Evolutionary conservation across 2,888 invertebrate species (phyloP), one percentile per base, ranked within the genome.

Genomic region (Phytoseiulus persimilis): DNA sequence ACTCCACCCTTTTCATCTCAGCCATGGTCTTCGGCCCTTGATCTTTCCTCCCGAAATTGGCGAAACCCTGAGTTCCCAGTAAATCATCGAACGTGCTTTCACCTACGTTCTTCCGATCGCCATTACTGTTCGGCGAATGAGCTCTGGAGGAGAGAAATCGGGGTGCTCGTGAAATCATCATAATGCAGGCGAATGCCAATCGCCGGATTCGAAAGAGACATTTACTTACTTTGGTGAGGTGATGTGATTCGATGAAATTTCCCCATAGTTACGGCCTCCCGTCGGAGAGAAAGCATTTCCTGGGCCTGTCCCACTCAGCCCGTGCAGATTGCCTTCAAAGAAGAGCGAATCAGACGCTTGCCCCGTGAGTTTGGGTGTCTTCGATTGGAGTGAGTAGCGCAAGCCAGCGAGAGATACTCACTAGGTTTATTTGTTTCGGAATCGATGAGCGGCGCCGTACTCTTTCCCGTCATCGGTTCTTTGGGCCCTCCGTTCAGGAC

Each of bases 1-100:
- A 93, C 91, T 96, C 96, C 91, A 95, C 96, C 92, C 97, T 97
- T 39, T 97, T 94, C 97, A 98, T 97, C 91, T 96, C 96, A 92
- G 97, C 98, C 92, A 98, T 97, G 0, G 97, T 97, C 91, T 92
- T 92, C 0, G 97, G 97, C 0, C 95, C 96, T 83, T 95, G 94
- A 90, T 95, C 95, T 90, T 94, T 94, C 92, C 95, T 95, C 89
- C 95, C 95, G 87, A 95, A 95, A 93, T 97, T 96, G 91, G 95
- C 95, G 92, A 97, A 97, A 0, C 96, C 96, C 92, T 97, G 97
- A 91, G 95, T 96, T 28, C 97, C 98, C 18, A 98, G 94, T 31
- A 98, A 94, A 93, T 98, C 98, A 32, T 96, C 97, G 93, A 98
- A 98, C 39, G 97, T 95, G 92, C 97, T 96, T 14, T 93, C 94